These are phyloP conservation scores for Ischnura elegans DNA, from an alignment of 2,888 invertebrate species.

Conservation along the genomic window DNA sequence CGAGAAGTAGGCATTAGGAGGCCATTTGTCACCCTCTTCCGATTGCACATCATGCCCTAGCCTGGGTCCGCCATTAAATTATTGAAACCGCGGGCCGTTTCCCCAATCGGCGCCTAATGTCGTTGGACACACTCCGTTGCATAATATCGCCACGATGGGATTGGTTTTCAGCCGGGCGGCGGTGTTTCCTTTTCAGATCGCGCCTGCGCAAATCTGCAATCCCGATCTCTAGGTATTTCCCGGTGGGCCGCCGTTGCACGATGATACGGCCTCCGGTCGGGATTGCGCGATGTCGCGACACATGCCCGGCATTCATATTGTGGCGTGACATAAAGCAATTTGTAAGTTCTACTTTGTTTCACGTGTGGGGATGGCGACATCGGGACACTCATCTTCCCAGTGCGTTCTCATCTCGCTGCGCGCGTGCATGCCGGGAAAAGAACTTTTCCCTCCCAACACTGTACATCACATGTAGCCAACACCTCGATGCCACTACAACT, in stretches of 20 bases:
- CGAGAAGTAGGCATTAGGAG: background rate
- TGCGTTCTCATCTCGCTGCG: constrained; percentile 24
- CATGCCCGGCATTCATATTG: constrained; percentile 36
- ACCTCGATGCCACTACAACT: background rate
- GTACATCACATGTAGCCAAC: background rate
- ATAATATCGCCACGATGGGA: constrained; percentile 47
- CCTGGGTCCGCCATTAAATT: constrained; percentile 41
- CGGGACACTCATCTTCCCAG: background rate
- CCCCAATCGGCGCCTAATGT: constrained; percentile 48
- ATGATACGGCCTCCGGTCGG: background rate
- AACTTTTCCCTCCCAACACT: background rate
- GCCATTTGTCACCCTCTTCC: background rate
- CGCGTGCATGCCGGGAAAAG: background rate
- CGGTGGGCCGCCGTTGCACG: background rate
- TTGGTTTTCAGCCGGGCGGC: constrained; percentile 38
- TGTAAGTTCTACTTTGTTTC: constrained; percentile 32
- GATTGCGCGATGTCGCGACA: constrained; percentile 32
- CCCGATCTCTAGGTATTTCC: background rate
- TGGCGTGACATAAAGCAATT: constrained; percentile 28
- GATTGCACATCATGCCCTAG: constrained; percentile 13
- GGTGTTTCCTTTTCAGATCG: constrained; percentile 37
- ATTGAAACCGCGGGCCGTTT: constrained; percentile 59
- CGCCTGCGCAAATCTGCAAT: background rate
- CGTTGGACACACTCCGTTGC: constrained; percentile 40
- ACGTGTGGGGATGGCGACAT: constrained; percentile 43